These are phyloP conservation scores for Nymphalis io DNA, from an alignment of 1,140 invertebrate species.

Conservation along the genomic window DNA sequence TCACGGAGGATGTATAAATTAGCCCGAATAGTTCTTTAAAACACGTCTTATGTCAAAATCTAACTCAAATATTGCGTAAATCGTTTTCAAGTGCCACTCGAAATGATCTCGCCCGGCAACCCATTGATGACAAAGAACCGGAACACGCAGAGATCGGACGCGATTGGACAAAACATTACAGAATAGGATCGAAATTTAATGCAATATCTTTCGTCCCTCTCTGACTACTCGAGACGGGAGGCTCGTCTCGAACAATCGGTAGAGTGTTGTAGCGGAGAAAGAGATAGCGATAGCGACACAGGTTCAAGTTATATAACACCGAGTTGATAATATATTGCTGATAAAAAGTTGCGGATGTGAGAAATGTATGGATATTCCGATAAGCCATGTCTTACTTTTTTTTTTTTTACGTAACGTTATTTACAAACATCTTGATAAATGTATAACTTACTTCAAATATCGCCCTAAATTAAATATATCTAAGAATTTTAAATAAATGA, in stretches of 20 bases:
- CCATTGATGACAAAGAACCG: slow-evolving; percentile 83
- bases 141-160: slow-evolving; percentile 80
- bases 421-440: neutral
- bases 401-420: neutral
- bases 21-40: slow-evolving; percentile 28
- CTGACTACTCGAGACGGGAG: slow-evolving; percentile 30
- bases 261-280: slow-evolving; percentile 29
- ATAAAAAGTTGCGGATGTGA: slow-evolving; percentile 70
- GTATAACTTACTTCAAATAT: neutral
- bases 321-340: slow-evolving; percentile 74
- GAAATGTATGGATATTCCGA: slow-evolving; percentile 49
- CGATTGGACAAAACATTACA: slow-evolving; percentile 79
- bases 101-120: slow-evolving; percentile 79
- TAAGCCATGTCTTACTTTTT: neutral
- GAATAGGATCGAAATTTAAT: slow-evolving; percentile 79
- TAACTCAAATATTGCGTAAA: slow-evolving; percentile 64
- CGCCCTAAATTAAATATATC: too few relatives aligned
- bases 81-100: slow-evolving; percentile 59
- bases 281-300: slow-evolving; percentile 53
- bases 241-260: slow-evolving; percentile 25
- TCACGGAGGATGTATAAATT: slow-evolving; percentile 25
- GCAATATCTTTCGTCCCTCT: slow-evolving; percentile 63
- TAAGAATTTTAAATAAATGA: too few relatives aligned
- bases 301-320: slow-evolving; percentile 69
- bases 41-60: slow-evolving; percentile 42